Base-by-base conservation (phyloP, 2,797 vertebrate genomes). In the Zonotrichia albicollis region DNA sequence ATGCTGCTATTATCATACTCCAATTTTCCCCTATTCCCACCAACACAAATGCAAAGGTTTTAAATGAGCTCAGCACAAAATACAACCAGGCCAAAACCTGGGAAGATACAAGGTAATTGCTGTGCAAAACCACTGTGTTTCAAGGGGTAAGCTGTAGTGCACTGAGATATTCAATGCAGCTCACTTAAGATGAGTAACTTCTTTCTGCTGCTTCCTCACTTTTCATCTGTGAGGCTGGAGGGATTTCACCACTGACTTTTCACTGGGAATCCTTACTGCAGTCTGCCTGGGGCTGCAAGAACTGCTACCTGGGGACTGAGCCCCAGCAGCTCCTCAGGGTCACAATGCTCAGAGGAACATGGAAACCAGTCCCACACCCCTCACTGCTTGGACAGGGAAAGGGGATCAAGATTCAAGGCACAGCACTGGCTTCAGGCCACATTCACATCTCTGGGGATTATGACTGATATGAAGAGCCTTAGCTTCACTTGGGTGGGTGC, bases 31-130 rank as follows among this genome's bases (percentile, higher is more conserved):
- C 46, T 74, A 61, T 40, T 70, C 62, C 61, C n/a, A 76, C 21
- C 32, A 65, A 57, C 5, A 46, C 5, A 5, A 64, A 58, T 3
- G 2, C 0, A 0, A 14, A 40, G 9, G 8, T 40, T 91, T 82
- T 43, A 84, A 73, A 86, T 19, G 11, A 85, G 14, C 23, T 92
- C 57, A 72, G n/a, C 40, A 81, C 23, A 68, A 78, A 92, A 73
- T 16, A 91, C 40, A 81, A 86, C 4, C 30, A 62, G 32, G 25
- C 11, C 46, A 77, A 66, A 84, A 83, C 17, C 10, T 15, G 12
- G 18, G 42, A 40, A 8, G 14, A 4, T 61, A 9, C 21, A 83
- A 68, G 30, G 53, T 11, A 85, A 67, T 2, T 43, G 17, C 48
- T 79, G 29, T 42, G n/a, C n/a, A 80, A 87, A 88, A 72, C 0